Base-by-base conservation (phyloP, 2,888 invertebrate species). In the Galerucella calmariensis region DNA sequence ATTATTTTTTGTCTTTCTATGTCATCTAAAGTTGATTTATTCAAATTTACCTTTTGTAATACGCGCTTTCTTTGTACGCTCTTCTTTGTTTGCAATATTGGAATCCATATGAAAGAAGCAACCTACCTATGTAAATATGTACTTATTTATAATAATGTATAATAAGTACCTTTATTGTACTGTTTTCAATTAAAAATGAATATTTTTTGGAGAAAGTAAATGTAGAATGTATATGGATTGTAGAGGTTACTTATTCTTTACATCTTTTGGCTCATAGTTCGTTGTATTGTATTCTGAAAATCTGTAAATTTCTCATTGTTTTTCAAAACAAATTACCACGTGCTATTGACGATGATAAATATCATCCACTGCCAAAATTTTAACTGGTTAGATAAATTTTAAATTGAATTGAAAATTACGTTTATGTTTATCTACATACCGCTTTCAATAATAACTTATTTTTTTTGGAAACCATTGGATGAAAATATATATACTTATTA, bases 241-340 rank as follows among this genome's bases (percentile, higher is more conserved):
- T n/a, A n/a, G 51, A 41, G 8, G n/a, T 51, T 51, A 51, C 51
- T 51, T 51, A 51, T 51, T n/a, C n/a, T 51, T 51, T n/a, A 51
- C 14, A 51, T 20, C 20, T 56, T 20, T 3, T 56, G 56, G 16
- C 56, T 56, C 51, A 51, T 51, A 56, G 16, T 56, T 56, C 56
- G 10, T 16, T 56, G 56, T 2, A 56, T 56, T 10, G 16, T 51
- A 14, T 51, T 51, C 51, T 51, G 8, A 6, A 10, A 56, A 20
- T 16, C 9, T 20, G 20, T 56, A 20, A 56, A 20, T 16, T 41
- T 62, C 14, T 14, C 41, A 62, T 62, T 62, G 41, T 41, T 62
- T 62, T 62, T 35, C 4, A 62, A 62, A 62, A 62, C 62, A 35
- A 35, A 62, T 20, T 20, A 62, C 14, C 62, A 62, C 41, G 62